Conservation (phyloP, 35 echinoderm and acorn worm genomes). For the Diadema setosum region DNA sequence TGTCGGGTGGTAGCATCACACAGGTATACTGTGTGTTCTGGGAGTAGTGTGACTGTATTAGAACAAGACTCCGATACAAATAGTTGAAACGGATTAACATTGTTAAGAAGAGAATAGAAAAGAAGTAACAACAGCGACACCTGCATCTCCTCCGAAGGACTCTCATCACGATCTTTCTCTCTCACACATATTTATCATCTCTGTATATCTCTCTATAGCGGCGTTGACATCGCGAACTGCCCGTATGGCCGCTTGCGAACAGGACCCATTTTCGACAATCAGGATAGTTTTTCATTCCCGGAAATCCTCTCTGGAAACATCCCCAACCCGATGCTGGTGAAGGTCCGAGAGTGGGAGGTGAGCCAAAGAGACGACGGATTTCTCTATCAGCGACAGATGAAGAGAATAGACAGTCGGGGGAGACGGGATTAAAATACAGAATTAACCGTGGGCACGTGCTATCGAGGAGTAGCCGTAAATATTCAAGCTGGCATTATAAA, state of each 20-base stretch:
- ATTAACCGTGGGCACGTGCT: neutral
- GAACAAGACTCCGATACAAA: too few species aligned
- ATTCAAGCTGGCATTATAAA: neutral
- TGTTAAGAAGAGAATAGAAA: too few species aligned
- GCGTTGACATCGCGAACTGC: neutral
- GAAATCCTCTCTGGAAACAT: slow-evolving; percentile 1
- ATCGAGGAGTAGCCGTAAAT: neutral
- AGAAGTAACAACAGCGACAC: too few species aligned
- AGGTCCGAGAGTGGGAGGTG: slow-evolving; percentile 4
- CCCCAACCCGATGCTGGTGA: neutral
- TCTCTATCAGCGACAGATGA: too few species aligned
- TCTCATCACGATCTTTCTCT: too few species aligned
- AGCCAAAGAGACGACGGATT: neutral
- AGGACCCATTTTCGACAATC: neutral
- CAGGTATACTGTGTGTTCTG: too few species aligned
- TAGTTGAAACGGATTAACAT: too few species aligned
- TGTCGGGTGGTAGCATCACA: too few species aligned
- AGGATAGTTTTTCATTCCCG: neutral
- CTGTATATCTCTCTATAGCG: neutral
- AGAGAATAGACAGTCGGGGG: too few species aligned
- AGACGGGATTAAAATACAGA: neutral
- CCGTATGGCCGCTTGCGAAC: neutral
- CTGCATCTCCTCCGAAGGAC: too few species aligned
- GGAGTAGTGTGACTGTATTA: too few species aligned
- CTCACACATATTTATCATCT: too few species aligned